Conservation (phyloP, 1,140 invertebrate species). For the Drosophila aff. region DNA sequence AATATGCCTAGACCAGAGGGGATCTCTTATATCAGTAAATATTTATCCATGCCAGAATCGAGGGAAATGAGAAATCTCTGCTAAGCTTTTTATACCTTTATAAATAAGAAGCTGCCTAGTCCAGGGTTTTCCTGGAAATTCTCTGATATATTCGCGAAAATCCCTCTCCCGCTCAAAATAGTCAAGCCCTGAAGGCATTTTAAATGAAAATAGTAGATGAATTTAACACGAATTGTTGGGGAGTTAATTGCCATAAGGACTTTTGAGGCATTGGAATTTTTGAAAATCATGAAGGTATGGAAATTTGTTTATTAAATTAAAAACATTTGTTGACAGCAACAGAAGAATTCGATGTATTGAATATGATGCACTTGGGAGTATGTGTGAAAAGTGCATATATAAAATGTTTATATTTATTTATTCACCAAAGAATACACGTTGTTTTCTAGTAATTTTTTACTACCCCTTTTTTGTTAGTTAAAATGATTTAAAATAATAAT, state of each 20-base stretch:
- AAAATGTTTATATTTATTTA: too few species aligned
- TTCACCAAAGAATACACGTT: too few species aligned
- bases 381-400: too few species aligned
- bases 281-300: background rate
- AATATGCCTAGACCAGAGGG: constrained; percentile 40
- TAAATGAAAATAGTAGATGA: background rate
- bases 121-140: background rate
- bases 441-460: too few species aligned
- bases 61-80: constrained; percentile 15
- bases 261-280: background rate
- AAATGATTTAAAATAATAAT: background rate
- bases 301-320: background rate
- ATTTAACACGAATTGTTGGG: background rate
- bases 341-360: background rate
- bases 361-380: background rate
- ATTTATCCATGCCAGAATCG: constrained; percentile 21
- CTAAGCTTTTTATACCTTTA: constrained; percentile 11
- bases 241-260: background rate
- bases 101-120: constrained; percentile 3
- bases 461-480: too few species aligned
- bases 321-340: background rate
- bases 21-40: constrained; percentile 49
- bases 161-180: background rate
- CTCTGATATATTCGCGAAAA: background rate
- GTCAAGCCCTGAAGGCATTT: background rate